Base-by-base conservation (phyloP, 2,797 vertebrate species). In the Prunella strophiata region DNA sequence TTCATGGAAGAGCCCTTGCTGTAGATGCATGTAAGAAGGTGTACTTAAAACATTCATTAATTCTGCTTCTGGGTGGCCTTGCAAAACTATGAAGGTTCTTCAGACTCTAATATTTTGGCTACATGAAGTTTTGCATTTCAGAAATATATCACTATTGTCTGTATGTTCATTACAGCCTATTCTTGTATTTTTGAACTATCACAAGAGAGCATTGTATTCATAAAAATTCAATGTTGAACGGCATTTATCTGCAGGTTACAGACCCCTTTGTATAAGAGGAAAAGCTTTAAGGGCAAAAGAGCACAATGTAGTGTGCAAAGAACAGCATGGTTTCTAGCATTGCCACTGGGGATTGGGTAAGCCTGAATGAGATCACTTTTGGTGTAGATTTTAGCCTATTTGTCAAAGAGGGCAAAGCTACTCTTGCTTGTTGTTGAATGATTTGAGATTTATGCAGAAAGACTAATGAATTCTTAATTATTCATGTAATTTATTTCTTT, bases 1-100 rank as follows among this genome's bases (percentile, higher is more conserved):
- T 72, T 91, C 62, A 83, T 26, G 23, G 79, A 94, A 91, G 19
- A 92, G 15, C 16, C 55, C 43, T 76, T 84, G 54, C 84, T 93
- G 30, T 66, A 95, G 82, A 80, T 81, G 83, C 27, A 88, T 26
- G 27, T 57, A 74, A 91, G 82, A 91, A 94, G 92, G 75, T 94
- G 43, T 63, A 71, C 19, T 80, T 65, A 78, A 89, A 94, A 58
- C 66, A 73, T 19, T 93, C 48, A 84, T 84, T 92, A 86, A 80
- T 92, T 88, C 43, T 92, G 45, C 55, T 94, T 94, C 89, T 96
- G 91, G 81, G 89, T 96, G 93, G 89, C 87, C 89, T 70, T 66
- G 47, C 40, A 89, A 86, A 89, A 65, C 43, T 72, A 26, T 26
- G 51, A 92, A 89, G 43, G 55, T 47, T 92, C 75, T 83, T 83